A percentile compares a stretch with the other conserved stretches of the same genome.
Evolutionary conservation across 2,113 vertebrate species (phyloP).

Genomic region (Cavia porcellus): DNA sequence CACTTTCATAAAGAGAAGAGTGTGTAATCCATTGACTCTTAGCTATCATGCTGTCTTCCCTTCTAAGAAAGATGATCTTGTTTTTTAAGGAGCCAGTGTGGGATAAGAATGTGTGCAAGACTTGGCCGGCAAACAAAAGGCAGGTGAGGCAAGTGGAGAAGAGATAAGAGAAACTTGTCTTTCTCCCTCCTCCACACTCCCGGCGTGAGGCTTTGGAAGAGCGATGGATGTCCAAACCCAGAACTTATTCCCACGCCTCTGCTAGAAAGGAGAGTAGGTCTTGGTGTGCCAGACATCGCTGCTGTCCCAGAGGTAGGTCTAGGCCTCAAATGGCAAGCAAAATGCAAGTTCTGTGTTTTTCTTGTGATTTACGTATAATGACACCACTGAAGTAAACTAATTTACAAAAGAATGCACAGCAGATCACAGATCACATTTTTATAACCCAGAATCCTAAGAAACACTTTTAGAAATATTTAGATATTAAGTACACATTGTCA

Average conservation of each 20-base stretch:
- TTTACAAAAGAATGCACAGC: not conserved
- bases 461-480: not conserved
- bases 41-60: not conserved
- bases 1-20: not conserved
- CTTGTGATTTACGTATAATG: not conserved
- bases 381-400: constrained; percentile 29
- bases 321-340: not conserved
- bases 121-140: not conserved
- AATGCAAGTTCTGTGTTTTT: constrained; percentile 20
- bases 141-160: not conserved
- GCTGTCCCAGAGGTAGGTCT: not conserved
- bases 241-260: not conserved
- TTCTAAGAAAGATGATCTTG: not conserved
- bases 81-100: not conserved
- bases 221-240: not conserved
- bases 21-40: not conserved
- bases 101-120: not conserved
- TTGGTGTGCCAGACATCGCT: not conserved
- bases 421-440: constrained; percentile 34
- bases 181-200: constrained; percentile 23
- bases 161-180: constrained; percentile 40
- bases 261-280: constrained; percentile 9
- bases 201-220: not conserved
- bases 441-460: not conserved
- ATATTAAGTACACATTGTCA: constrained; percentile 39